Base-by-base conservation (phyloP, 2,888 invertebrate genomes). In the Troglohyphantes excavatus region DNA sequence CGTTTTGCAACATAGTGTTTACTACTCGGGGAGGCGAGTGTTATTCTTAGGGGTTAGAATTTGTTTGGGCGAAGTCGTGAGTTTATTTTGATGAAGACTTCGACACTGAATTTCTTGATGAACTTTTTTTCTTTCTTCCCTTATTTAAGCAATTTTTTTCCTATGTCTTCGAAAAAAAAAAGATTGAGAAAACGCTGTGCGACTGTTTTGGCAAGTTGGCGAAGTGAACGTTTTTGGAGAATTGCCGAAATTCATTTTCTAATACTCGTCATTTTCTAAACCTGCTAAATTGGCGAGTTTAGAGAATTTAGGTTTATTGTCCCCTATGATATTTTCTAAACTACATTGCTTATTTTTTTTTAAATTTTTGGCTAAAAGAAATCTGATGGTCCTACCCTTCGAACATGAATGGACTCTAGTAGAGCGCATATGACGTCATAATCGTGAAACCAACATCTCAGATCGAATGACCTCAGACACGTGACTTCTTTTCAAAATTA, bases 11-110 rank as follows among this genome's bases (percentile, higher is more conserved):
- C 87, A 73, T 61, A 78, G 63, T 87, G 79, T 79, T 87, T 87
- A 79, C 87, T 65, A 53, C 65, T 81, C 43, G 21, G n/a, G n/a
- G 17, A 43, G 61, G 9, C 26, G 63, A 83, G 39, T 87, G 79
- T 87, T 87, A 79, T 87, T 86, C 70, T 61, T 70, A 39, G 46
- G 72, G 70, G 33, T 33, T 21, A 79, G n/a, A n/a, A 53, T 53
- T 53, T 87, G 63, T 87, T 87, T 72, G 87, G n/a, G 79, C 63
- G 53, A 81, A 63, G 76, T 33, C 17, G 29, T n/a, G n/a, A 33
- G 73, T 87, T 87, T 87, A 87, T 87, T 87, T 87, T 87, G 79
- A 87, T 87, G 87, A 46, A 61, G 72, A 61, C 65, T 81, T 87
- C 79, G 73, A 73, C 79, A 79, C 81, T 81, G 67, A 67, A 78